Conservation (phyloP, 2,113 vertebrate species). For the Rhinopomastus cyanomelas region DNA sequence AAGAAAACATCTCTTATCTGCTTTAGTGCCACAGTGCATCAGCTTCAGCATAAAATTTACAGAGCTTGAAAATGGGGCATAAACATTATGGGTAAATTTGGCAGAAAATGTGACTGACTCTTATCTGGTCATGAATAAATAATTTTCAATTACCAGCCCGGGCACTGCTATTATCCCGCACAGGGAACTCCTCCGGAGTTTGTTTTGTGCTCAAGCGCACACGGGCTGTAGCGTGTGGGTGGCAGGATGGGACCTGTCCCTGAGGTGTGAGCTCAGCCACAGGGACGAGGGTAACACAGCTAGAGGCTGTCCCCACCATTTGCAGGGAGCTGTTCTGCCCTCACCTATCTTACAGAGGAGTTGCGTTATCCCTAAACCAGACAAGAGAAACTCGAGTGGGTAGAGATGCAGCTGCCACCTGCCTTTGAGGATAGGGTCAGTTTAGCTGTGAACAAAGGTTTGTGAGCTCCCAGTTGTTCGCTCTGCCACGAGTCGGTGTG, state of each 20-base stretch:
- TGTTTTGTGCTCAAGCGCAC: constrained; percentile 10
- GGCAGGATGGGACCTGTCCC: background rate
- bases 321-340: background rate
- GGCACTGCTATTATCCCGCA: constrained; percentile 20
- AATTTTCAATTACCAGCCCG: constrained; percentile 76
- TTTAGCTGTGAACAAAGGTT: background rate
- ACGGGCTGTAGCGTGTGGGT: background rate
- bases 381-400: background rate
- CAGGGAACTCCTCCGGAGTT: constrained; percentile 65
- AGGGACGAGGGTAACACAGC: background rate
- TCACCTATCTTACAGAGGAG: background rate
- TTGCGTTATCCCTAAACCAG: background rate
- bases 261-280: background rate
- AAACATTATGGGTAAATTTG: constrained; percentile 80
- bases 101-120: constrained; percentile 77
- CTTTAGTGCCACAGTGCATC: constrained; percentile 67
- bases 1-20: constrained; percentile 72
- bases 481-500: background rate
- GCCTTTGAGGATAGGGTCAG: background rate
- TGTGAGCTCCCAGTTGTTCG: background rate
- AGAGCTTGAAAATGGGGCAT: constrained; percentile 80
- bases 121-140: constrained; percentile 79
- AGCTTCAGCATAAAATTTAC: constrained; percentile 79
- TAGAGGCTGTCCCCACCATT: background rate
- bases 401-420: rapidly evolving